Conservation (phyloP, 23 tunicate genomes). For the Aplidium turbinatum region DNA sequence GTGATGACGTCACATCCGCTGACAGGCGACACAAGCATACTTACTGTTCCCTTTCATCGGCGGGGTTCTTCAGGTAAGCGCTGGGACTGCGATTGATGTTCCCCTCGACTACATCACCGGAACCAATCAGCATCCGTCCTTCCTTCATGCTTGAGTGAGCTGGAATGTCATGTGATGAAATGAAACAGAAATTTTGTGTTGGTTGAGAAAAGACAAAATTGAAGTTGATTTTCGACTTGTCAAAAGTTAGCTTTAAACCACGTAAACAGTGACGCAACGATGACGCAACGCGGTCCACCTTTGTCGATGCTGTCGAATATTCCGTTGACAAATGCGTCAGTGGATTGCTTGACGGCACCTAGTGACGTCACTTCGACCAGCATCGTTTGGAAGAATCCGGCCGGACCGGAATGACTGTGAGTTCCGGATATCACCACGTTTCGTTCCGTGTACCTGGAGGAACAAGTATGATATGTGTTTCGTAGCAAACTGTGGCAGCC, state of each 20-base stretch:
- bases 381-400: conserved; percentile 93
- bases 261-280: too few species aligned
- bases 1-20: neutral
- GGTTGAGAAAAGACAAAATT: too few species aligned
- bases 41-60: conserved; percentile 69
- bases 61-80: conserved; percentile 77
- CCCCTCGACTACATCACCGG: conserved; percentile 74
- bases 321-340: conserved; percentile 82
- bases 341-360: conserved; percentile 82
- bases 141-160: conserved; percentile 71
- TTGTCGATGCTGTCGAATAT: conserved; percentile 75
- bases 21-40: conserved; percentile 4
- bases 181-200: too few species aligned
- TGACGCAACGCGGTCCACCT: too few species aligned
- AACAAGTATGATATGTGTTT: too few species aligned
- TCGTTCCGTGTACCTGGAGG: conserved; percentile 77
- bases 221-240: too few species aligned
- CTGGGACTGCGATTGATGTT: conserved; percentile 93
- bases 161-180: conserved; percentile 22
- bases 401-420: conserved; percentile 98
- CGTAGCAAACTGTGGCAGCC: too few species aligned
- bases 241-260: too few species aligned
- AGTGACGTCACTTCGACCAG: conserved; percentile 88
- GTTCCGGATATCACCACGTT: conserved; percentile 97
- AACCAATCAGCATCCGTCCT: conserved; percentile 51